Evolutionary conservation across 2,888 invertebrate genomes (phyloP).

Genomic region (Dicyrtomina minuta): DNA sequence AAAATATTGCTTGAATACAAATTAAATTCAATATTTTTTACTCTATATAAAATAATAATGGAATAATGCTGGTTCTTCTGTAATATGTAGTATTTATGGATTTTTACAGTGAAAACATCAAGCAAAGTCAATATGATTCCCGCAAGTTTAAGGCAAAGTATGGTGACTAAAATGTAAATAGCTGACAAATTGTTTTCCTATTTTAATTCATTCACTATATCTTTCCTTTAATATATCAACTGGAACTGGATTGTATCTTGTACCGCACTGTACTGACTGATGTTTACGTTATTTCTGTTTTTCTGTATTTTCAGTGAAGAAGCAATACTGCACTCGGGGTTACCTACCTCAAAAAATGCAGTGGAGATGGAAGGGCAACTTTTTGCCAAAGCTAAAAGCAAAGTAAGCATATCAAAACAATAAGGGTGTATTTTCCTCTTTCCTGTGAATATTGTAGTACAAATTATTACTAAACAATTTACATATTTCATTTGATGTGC

Average conservation of each 20-base stretch:
- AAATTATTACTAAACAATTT: conserved; percentile 47
- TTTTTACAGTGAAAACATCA: neutral
- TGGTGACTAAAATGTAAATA: conserved; percentile 82
- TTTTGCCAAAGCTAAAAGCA: conserved; percentile 82
- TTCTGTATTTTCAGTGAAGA: conserved; percentile 72
- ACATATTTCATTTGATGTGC: too few species aligned
- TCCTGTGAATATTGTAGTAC: neutral
- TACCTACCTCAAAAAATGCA: conserved; percentile 80
- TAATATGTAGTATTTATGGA: neutral
- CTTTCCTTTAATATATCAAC: too few species aligned
- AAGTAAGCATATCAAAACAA: conserved; percentile 60
- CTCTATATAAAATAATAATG: too few species aligned
- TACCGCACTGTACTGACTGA: too few species aligned
- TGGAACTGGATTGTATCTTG: neutral
- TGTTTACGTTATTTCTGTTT: too few species aligned
- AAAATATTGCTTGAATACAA: too few species aligned
- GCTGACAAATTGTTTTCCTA: neutral
- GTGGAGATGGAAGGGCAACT: conserved; percentile 93
- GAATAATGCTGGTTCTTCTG: too few species aligned
- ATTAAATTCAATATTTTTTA: too few species aligned
- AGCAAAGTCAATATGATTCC: conserved; percentile 55
- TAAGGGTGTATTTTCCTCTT: neutral
- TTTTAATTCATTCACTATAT: too few species aligned
- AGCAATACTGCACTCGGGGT: conserved; percentile 77
- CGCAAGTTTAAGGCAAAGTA: conserved; percentile 74